A percentile compares a stretch with the other conserved stretches of the same genome.
Conservation (phyloP, 2,888 invertebrate genomes). For the Beris chalybata region DNA sequence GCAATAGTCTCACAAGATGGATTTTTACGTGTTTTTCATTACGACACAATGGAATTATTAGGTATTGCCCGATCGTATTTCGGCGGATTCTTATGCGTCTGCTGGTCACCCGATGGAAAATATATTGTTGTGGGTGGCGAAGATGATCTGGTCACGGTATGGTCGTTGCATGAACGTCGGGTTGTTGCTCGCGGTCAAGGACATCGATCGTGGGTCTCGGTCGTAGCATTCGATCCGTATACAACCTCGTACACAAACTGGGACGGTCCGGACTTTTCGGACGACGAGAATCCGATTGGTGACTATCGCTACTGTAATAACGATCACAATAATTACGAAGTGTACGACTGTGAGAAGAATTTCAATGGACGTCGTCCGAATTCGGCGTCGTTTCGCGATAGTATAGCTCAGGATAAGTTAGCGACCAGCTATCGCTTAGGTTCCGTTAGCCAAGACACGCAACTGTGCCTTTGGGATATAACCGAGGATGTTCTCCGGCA, state of each 20-base stretch:
- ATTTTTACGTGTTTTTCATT: constrained; percentile 92
- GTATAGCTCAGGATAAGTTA: constrained; percentile 55
- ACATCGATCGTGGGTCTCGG: constrained; percentile 97
- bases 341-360: constrained; percentile 46
- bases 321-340: constrained; percentile 46
- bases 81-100: constrained; percentile 95
- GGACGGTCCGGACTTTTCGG: constrained; percentile 61
- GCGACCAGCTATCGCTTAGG: constrained; percentile 82
- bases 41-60: constrained; percentile 94
- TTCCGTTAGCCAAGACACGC: constrained; percentile 97
- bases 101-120: constrained; percentile 96
- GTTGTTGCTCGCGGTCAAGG: constrained; percentile 98
- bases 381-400: constrained; percentile 51
- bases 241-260: constrained; percentile 72
- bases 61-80: constrained; percentile 96
- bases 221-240: constrained; percentile 91
- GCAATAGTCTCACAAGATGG: constrained; percentile 96
- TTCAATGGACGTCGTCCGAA: constrained; percentile 50
- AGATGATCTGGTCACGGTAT: constrained; percentile 97
- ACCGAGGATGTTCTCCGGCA: constrained; percentile 91
- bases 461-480: constrained; percentile 97
- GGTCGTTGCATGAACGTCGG: constrained; percentile 88
- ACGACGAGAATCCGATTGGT: constrained; percentile 59
- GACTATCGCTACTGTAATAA: constrained; percentile 50
- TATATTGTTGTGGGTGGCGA: constrained; percentile 97